Evolutionary conservation across 1,140 invertebrate genomes (phyloP).

Genomic region (Leptoteleia sp.): DNA sequence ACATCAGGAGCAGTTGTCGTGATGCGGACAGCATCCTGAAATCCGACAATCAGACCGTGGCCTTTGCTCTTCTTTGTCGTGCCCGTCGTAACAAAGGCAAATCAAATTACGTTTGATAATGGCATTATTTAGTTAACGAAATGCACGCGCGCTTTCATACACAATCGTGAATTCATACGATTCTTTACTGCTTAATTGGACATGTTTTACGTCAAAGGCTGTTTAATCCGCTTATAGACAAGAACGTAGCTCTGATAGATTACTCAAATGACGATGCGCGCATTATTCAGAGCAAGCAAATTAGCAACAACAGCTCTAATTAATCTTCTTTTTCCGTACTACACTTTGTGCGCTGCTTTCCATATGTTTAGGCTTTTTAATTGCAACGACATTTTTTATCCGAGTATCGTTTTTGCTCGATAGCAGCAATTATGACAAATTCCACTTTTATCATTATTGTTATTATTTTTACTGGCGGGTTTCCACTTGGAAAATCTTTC

Average conservation of each 20-base stretch:
- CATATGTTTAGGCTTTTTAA: not conserved
- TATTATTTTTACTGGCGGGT: too few species aligned
- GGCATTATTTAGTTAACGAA: constrained; percentile 54
- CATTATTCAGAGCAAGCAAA: constrained; percentile 33
- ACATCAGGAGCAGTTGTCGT: constrained; percentile 46
- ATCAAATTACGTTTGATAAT: constrained; percentile 59
- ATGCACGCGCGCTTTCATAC: constrained; percentile 44
- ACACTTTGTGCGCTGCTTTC: constrained; percentile 29
- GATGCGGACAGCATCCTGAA: constrained; percentile 31
- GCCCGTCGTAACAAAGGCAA: constrained; percentile 41
- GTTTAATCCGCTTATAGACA: constrained; percentile 50
- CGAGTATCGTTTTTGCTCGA: too few species aligned
- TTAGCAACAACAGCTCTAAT: constrained; percentile 39
- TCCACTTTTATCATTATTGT: not conserved
- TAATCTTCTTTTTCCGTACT: constrained; percentile 28
- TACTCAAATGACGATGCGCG: constrained; percentile 32
- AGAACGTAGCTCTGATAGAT: constrained; percentile 55
- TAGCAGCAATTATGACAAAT: too few species aligned
- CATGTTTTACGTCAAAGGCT: constrained; percentile 55
- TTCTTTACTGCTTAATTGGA: constrained; percentile 58
- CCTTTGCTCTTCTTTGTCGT: constrained; percentile 56
- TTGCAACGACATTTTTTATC: too few species aligned
- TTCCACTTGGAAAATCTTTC: too few species aligned
- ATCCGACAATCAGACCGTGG: constrained; percentile 46
- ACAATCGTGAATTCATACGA: constrained; percentile 44